A percentile compares a stretch with the other conserved stretches of the same genome.
These are phyloP conservation scores for Hydrophis major DNA, from an alignment of 2,797 vertebrate genomes.

Conservation along the genomic window DNA sequence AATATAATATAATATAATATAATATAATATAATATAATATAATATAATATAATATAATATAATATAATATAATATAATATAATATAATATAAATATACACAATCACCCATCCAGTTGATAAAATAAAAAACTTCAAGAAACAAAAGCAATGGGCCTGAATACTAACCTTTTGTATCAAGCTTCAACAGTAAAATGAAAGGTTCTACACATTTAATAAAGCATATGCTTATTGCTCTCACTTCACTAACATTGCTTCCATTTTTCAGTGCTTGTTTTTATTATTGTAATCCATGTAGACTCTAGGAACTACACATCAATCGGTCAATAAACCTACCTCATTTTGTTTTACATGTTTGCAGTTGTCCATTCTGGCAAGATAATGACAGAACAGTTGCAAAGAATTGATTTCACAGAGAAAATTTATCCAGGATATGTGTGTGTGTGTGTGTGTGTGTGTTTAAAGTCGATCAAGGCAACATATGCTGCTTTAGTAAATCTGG, in stretches of 20 bases:
- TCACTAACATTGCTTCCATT: conserved; percentile 2
- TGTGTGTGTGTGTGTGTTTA: conserved; percentile 61
- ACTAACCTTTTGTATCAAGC: background rate
- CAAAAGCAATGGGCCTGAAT: background rate
- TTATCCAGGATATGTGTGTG: conserved; percentile 50
- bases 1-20: too few relatives aligned
- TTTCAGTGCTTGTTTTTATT: conserved; percentile 23
- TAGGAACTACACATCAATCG: conserved; percentile 34
- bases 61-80: too few relatives aligned
- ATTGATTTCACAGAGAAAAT: conserved; percentile 62
- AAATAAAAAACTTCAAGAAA: background rate
- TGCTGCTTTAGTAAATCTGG: conserved; percentile 64
- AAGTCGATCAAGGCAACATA: conserved; percentile 68
- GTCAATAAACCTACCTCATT: conserved; percentile 58
- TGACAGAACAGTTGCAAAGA: conserved; percentile 51
- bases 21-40: too few relatives aligned
- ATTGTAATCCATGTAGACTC: conserved; percentile 54
- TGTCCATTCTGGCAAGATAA: conserved; percentile 30
- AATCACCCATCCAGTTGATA: background rate
- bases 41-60: too few relatives aligned
- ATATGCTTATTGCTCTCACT: background rate
- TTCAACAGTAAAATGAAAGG: background rate
- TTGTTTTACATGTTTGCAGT: conserved; percentile 44
- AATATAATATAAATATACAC: too few relatives aligned
- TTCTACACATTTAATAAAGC: background rate